Percentiles rank a stretch among this genome's conserved stretches.
Conservation (phyloP, 2,888 invertebrate genomes). For the Pilophorus perplexus region DNA sequence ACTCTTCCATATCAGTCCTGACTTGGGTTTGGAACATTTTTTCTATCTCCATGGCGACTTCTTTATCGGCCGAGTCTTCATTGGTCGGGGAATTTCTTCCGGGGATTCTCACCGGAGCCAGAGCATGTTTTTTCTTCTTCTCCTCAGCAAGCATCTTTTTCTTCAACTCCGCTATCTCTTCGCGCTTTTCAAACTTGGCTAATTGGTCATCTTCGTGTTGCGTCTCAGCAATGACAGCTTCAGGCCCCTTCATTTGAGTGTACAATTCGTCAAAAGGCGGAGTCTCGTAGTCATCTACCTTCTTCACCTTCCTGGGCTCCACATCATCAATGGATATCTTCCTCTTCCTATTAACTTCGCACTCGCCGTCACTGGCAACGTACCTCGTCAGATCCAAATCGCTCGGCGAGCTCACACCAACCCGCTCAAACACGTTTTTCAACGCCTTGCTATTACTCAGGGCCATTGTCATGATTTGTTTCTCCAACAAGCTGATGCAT, state of each 20-base stretch:
- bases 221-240: slow-evolving; percentile 1
- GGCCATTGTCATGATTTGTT: slow-evolving; percentile 12
- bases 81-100: slow-evolving; percentile 1
- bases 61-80: slow-evolving; percentile 6
- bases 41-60: slow-evolving; percentile 27
- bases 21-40: slow-evolving; percentile 27
- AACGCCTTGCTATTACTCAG: slow-evolving; percentile 1
- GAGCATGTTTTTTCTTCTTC: background rate
- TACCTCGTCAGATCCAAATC: slow-evolving; percentile 28
- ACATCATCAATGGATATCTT: slow-evolving; percentile 18
- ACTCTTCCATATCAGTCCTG: slow-evolving; percentile 17
- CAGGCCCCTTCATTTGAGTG: slow-evolving; percentile 12
- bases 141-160: slow-evolving; percentile 29
- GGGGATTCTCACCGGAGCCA: slow-evolving; percentile 10
- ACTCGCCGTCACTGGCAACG: background rate
- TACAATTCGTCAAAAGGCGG: slow-evolving; percentile 26
- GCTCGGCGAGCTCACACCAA: background rate
- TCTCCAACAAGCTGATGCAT: slow-evolving; percentile 15
- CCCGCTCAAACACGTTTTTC: background rate
- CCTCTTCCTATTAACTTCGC: background rate
- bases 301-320: background rate
- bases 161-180: slow-evolving; percentile 29
- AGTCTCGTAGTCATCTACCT: background rate
- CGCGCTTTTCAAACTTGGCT: slow-evolving; percentile 27
- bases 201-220: slow-evolving; percentile 30